A percentile compares a stretch with the other conserved stretches of the same genome.
Conservation (phyloP, 2,113 vertebrate genomes). For the Connochaetes taurinus region DNA sequence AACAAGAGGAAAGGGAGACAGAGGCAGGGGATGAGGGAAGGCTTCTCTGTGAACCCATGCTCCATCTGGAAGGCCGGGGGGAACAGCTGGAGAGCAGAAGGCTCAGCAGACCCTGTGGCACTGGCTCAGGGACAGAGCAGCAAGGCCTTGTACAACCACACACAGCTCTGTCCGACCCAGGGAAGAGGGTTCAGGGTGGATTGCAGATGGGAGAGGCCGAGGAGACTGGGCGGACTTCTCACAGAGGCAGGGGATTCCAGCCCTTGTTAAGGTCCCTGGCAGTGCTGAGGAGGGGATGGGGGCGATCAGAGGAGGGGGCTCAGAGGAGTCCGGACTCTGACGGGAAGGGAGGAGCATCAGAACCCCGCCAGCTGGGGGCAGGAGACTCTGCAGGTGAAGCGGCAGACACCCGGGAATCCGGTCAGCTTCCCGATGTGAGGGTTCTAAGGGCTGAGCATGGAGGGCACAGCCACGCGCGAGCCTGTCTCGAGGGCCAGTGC, state of each 20-base stretch:
- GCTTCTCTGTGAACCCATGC: not conserved
- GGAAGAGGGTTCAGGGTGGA: not conserved
- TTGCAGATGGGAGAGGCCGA: not conserved
- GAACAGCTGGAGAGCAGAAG: not conserved
- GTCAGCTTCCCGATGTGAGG: not conserved
- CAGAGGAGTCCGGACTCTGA: not conserved
- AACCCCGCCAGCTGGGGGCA: accelerated
- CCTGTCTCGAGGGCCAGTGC: not conserved
- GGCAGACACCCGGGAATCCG: too few relatives aligned
- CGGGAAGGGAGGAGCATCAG: not conserved
- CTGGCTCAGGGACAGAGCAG: not conserved
- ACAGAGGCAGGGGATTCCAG: not conserved
- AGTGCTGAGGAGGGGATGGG: not conserved
- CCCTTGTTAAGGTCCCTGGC: not conserved
- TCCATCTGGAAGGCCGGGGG: not conserved
- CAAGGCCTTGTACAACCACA: not conserved
- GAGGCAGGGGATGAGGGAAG: not conserved
- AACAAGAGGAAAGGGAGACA: not conserved
- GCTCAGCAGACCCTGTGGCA: not conserved
- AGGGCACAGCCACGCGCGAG: accelerated
- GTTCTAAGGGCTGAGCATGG: not conserved
- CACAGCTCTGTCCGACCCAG: too few relatives aligned
- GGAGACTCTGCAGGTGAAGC: not conserved
- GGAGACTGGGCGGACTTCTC: not conserved
- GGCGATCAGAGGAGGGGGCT: not conserved